Percentiles rank a stretch among this genome's conserved stretches.
Conservation (phyloP, 1,140 invertebrate species). For the Drosophila jambulina region DNA sequence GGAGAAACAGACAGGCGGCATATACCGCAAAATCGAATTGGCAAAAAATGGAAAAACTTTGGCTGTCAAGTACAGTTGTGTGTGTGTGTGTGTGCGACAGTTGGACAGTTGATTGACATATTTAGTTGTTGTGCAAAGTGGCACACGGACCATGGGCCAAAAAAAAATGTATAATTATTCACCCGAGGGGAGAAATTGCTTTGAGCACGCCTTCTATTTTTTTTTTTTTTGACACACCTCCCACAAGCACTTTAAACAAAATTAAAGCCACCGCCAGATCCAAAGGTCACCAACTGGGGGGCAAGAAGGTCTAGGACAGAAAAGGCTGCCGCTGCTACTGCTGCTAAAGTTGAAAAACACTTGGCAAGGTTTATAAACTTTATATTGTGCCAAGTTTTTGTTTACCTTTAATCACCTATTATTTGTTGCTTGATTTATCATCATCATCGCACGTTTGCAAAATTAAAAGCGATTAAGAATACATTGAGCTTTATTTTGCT, state of each 20-base stretch:
- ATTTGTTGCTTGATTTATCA: constrained; percentile 41
- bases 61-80: constrained; percentile 61
- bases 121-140: constrained; percentile 77
- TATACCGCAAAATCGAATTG: constrained; percentile 32
- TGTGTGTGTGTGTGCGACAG: constrained; percentile 42
- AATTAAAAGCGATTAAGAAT: constrained; percentile 59
- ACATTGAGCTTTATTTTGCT: constrained; percentile 47
- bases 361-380: constrained; percentile 34
- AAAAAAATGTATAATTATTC: constrained; percentile 42
- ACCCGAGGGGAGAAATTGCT: constrained; percentile 32
- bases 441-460: constrained; percentile 38
- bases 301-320: constrained; percentile 19
- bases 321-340: not conserved
- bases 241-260: constrained; percentile 9
- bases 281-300: constrained; percentile 17
- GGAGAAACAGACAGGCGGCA: constrained; percentile 16
- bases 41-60: constrained; percentile 56
- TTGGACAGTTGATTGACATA: constrained; percentile 75
- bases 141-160: constrained; percentile 52
- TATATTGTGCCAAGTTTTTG: constrained; percentile 14
- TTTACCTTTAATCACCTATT: constrained; percentile 34
- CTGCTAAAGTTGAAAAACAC: constrained; percentile 32
- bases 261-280: not conserved
- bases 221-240: constrained; percentile 32
- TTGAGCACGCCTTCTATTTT: constrained; percentile 16